Conservation (phyloP, 2,888 invertebrate species). For the Meganola albula region DNA sequence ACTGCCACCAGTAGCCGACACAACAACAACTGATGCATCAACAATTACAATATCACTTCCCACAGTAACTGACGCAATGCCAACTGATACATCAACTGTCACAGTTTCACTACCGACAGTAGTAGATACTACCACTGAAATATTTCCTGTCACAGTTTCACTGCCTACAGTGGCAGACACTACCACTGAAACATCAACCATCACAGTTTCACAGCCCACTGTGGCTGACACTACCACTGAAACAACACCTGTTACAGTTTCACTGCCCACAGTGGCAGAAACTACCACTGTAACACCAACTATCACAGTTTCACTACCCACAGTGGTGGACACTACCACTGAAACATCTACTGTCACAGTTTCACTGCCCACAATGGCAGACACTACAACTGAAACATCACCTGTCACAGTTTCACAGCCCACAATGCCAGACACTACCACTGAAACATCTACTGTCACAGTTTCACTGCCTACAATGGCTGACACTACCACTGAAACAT, state of each 20-base stretch:
- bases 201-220: background rate
- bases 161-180: background rate
- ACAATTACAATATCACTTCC: background rate
- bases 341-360: slow-evolving; percentile 2
- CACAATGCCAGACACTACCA: background rate
- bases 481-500: background rate
- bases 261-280: background rate
- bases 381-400: slow-evolving; percentile 1
- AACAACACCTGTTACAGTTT: background rate
- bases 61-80: background rate
- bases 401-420: background rate
- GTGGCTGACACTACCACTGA: slow-evolving; percentile 1
- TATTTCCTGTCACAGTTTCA: background rate
- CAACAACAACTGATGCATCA: slow-evolving; percentile 1
- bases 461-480: background rate
- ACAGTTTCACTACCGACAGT: background rate
- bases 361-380: background rate
- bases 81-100: slow-evolving; percentile 3
- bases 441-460: background rate
- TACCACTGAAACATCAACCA: slow-evolving; percentile 1
- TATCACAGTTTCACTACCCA: background rate
- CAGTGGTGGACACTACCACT: background rate
- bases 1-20: slow-evolving; percentile 1
- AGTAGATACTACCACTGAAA: slow-evolving; percentile 1
- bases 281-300: slow-evolving; percentile 3